These are phyloP conservation scores for Cirrhinus molitorella DNA, from an alignment of 2,797 vertebrate species.

Conservation along the genomic window DNA sequence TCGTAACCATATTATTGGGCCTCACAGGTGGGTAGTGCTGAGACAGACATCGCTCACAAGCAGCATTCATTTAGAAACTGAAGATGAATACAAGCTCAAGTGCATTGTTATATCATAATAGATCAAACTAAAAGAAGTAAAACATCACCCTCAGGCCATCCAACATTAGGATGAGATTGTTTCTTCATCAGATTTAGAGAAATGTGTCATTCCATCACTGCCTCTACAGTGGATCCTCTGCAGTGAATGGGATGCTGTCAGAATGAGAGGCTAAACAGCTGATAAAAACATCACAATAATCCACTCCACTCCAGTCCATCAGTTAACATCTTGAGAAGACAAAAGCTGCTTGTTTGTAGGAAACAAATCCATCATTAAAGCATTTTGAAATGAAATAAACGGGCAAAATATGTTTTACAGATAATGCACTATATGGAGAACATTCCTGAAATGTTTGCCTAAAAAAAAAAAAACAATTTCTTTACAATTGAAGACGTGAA, in stretches of 20 bases:
- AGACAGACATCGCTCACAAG: constrained; percentile 4
- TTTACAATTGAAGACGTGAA: no score
- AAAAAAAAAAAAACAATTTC: no score
- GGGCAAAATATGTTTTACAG: no score
- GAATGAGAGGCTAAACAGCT: not conserved
- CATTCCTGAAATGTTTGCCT: no score
- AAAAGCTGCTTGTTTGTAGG: no score
- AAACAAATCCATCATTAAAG: no score
- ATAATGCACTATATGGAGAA: no score
- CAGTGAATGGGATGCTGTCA: not conserved
- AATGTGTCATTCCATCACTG: not conserved
- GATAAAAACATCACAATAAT: not conserved
- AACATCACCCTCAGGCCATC: not conserved
- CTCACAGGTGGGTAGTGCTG: constrained; percentile 82
- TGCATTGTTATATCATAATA: not conserved
- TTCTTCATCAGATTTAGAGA: not conserved
- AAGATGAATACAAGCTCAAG: constrained; percentile 1
- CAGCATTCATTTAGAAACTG: constrained; percentile 3
- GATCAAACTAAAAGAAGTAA: not conserved
- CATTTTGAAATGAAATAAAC: no score
- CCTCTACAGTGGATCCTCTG: not conserved
- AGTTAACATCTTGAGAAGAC: not conserved
- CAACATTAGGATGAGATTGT: not conserved
- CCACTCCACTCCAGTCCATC: no score
- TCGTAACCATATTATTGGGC: constrained; percentile 90